Conservation (phyloP, 2,113 vertebrate species). For the Mobula birostris region DNA sequence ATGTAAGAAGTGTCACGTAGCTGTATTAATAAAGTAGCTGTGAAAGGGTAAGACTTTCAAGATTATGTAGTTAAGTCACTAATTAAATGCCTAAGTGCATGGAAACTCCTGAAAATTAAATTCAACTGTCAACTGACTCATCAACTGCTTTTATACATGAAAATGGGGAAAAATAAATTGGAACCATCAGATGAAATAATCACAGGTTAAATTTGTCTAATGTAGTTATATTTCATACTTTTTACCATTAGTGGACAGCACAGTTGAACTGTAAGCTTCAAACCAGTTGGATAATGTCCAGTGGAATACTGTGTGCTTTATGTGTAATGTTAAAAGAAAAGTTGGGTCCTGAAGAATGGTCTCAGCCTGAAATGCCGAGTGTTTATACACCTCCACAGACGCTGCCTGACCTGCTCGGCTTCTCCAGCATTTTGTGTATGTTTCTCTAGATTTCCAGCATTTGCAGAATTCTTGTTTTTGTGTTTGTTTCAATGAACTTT, state of each 20-base stretch:
- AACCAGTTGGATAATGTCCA: neutral
- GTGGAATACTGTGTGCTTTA: neutral
- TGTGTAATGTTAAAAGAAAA: neutral
- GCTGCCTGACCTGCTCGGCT: too few relatives aligned
- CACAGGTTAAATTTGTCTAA: neutral
- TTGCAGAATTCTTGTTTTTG: too few relatives aligned
- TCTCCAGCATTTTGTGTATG: too few relatives aligned
- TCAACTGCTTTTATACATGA: neutral
- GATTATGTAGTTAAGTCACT: neutral
- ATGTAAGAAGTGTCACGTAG: neutral
- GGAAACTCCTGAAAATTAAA: neutral
- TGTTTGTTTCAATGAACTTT: neutral
- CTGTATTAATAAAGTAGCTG: neutral
- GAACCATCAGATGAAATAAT: neutral
- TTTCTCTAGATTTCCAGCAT: too few relatives aligned
- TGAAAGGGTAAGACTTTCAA: neutral
- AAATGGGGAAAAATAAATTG: neutral
- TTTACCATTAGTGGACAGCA: neutral
- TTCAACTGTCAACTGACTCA: neutral
- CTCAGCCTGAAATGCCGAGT: too few relatives aligned
- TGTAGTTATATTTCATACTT: neutral
- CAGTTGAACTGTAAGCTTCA: neutral
- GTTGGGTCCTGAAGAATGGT: neutral
- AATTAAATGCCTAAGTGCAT: neutral
- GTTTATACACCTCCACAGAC: too few relatives aligned